Conservation (phyloP, 2,888 invertebrate genomes). For the Helicoverpa assulta region DNA sequence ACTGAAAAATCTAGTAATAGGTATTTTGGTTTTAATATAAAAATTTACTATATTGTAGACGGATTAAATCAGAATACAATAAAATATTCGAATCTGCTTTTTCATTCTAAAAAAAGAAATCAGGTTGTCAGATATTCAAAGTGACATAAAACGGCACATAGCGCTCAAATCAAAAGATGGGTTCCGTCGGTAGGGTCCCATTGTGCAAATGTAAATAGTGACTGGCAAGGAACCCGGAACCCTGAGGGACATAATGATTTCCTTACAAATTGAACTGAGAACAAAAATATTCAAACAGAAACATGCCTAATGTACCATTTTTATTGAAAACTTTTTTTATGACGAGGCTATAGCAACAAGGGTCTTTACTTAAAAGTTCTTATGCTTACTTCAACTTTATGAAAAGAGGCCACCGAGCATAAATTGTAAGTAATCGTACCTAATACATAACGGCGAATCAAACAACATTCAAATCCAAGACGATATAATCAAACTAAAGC, state of each 20-base stretch:
- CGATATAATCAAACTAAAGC: not conserved
- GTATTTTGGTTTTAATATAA: too few relatives aligned
- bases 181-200: conserved; percentile 57
- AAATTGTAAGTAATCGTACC: not conserved
- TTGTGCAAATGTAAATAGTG: conserved; percentile 68
- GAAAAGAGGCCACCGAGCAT: conserved; percentile 6
- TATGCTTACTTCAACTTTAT: conserved; percentile 41
- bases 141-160: conserved; percentile 23
- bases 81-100: conserved; percentile 8
- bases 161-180: conserved; percentile 60
- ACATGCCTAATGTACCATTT: conserved; percentile 45
- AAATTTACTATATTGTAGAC: too few relatives aligned
- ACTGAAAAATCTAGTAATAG: too few relatives aligned
- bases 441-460: conserved; percentile 15
- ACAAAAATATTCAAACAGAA: conserved; percentile 50
- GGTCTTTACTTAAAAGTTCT: conserved; percentile 43
- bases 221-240: conserved; percentile 51
- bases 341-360: conserved; percentile 44
- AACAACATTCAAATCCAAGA: conserved; percentile 13
- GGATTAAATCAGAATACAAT: conserved; percentile 2
- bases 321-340: conserved; percentile 43
- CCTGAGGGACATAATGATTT: conserved; percentile 49
- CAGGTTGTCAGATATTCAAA: conserved; percentile 23
- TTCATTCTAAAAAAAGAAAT: conserved; percentile 19
- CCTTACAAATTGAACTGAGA: conserved; percentile 41